phyloP scores from a whole-genome alignment of 2,113 vertebrate species.

The Phoenicopterus ruber region DNA sequence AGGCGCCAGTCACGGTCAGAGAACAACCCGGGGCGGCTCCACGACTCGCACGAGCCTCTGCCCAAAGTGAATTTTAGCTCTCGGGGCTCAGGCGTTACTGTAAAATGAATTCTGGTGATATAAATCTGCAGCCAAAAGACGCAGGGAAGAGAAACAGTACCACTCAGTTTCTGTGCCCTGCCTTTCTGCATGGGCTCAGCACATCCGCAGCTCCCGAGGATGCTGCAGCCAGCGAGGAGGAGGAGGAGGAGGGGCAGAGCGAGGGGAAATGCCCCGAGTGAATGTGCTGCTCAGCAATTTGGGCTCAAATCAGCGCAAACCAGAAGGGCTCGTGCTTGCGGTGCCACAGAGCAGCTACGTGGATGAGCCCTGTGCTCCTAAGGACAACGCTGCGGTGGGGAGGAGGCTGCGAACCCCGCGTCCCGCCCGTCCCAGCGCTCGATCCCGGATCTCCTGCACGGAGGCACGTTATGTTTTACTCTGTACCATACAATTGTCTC shows the following conservation, averaged over 20 bases:
- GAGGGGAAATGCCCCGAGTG: neutral
- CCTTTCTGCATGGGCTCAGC: neutral
- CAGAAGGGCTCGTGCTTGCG: fast-evolving
- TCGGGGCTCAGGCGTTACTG: neutral
- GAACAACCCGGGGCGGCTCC: no score
- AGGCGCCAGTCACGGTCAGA: fast-evolving
- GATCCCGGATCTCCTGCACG: fast-evolving
- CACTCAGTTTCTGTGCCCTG: neutral
- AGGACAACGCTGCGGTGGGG: fast-evolving
- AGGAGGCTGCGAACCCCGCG: neutral
- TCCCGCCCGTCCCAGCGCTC: neutral
- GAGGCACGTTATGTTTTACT: neutral
- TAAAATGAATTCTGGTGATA: neutral
- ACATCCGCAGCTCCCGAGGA: fast-evolving
- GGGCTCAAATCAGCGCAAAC: neutral
- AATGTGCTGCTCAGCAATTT: neutral
- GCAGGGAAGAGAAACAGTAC: neutral
- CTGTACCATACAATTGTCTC: neutral
- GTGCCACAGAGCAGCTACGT: neutral
- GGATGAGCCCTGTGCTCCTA: neutral
- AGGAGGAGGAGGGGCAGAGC: neutral
- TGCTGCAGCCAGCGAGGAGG: neutral
- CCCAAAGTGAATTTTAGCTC: neutral
- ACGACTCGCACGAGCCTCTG: fast-evolving
- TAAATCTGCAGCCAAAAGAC: neutral